Base-by-base conservation (phyloP, 2,888 invertebrate genomes). In the Asteroscopus sphinx region DNA sequence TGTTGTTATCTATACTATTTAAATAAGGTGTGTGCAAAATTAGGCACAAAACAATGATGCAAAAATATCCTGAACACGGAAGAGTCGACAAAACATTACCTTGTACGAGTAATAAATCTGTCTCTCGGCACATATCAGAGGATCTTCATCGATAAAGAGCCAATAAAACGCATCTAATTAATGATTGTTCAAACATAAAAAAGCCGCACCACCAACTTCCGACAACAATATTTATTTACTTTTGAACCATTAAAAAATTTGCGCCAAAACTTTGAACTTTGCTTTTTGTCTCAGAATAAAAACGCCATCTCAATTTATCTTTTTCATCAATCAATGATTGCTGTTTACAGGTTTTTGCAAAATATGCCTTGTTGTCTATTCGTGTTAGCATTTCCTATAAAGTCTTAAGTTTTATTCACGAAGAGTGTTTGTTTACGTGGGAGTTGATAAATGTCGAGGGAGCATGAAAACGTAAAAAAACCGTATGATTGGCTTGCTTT, bases 91-190 rank as follows among this genome's bases (percentile, higher is more conserved):
- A 87, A 85, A 79, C 85, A 85, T 86, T 86, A 85, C 89, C 86
- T 89, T 88, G 88, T 87, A 76, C 76, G 61, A 74, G 82, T 83
- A 89, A 90, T 91, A 92, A 92, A 92, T 91, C 91, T 90, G 89
- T 91, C 91, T 87, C 86, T 87, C 80, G 80, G 82, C 84, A 85
- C 81, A 82, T 87, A 87, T 88, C 87, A 83, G 85, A 86, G 83
- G 51, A 89, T 88, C 83, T 84, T 77, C 83, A 81, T 83, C 86
- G 85, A 86, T 86, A 88, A 88, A 83, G 80, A 88, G 81, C 87
- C 86, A 88, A 90, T 90, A 89, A 88, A 83, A 86, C 80, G 80
- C 87, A 83, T 89, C 89, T 91, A 91, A 91, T 90, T 91, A 89
- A 90, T 90, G 87, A 90, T 90, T 89, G 84, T 90, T 87, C 84